Evolutionary conservation across 2,797 vertebrate genomes (phyloP).

Genomic region (Acanthornis magna): DNA sequence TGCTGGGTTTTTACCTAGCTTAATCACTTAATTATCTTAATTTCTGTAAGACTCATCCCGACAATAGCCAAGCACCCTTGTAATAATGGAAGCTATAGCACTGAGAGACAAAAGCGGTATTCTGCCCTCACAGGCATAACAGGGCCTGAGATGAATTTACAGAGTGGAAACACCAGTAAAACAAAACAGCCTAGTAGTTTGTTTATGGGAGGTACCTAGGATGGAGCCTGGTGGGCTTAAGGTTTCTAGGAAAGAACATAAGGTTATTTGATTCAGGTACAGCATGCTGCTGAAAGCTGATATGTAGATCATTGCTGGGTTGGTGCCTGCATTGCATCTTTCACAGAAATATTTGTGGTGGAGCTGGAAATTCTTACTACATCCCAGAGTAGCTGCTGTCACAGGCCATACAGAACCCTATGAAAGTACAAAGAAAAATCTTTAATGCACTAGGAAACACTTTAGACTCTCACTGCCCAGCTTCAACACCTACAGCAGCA

Average conservation of each 20-base stretch:
- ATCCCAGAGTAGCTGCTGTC: neutral
- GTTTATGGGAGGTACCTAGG: neutral
- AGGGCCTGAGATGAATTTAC: neutral
- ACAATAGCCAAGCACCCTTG: neutral
- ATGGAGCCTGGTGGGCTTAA: neutral
- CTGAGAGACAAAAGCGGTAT: neutral
- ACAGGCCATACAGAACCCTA: neutral
- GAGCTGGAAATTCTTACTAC: neutral
- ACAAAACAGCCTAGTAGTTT: neutral
- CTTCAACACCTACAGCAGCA: neutral
- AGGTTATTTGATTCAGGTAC: neutral
- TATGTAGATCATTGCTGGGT: neutral
- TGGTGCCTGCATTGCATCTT: neutral
- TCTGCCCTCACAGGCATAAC: neutral
- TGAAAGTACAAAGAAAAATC: neutral
- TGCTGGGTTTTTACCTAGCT: neutral
- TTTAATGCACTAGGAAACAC: neutral
- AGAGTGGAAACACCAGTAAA: neutral
- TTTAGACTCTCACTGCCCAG: neutral
- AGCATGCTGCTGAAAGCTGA: neutral
- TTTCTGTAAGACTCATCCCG: neutral
- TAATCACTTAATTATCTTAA: conserved; percentile 32
- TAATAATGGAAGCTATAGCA: neutral
- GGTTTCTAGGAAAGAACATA: neutral
- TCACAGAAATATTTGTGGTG: neutral